phyloP scores from a whole-genome alignment of 2,113 vertebrate species.

The rabbit (Oryctolagus cuniculus) region DNA sequence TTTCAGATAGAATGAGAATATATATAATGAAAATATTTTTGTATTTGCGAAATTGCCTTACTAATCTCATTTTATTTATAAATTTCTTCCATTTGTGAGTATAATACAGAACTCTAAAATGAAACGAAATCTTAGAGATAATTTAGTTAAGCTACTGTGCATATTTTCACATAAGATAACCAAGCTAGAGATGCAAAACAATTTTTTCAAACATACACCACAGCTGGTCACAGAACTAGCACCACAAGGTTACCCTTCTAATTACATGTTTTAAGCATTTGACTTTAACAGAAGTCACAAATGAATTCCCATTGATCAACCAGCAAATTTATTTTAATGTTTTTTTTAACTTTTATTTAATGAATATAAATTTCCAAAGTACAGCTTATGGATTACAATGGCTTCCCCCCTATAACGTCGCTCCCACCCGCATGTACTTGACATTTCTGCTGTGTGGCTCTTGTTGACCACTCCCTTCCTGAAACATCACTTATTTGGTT shows the following conservation, averaged over 20 bases:
- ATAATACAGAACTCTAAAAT: not conserved
- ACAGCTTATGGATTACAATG: too few species aligned
- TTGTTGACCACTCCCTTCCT: not conserved
- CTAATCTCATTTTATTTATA: not conserved
- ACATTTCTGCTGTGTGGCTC: not conserved
- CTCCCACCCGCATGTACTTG: too few species aligned
- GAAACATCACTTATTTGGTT: not conserved
- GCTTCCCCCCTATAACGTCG: too few species aligned
- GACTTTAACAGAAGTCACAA: not conserved
- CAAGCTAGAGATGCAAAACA: not conserved
- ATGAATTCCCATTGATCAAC: not conserved
- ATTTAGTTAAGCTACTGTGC: not conserved
- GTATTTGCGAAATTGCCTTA: slow-evolving; percentile 35
- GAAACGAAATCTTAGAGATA: not conserved
- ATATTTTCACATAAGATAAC: slow-evolving; percentile 23
- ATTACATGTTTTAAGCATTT: not conserved
- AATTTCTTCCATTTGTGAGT: not conserved
- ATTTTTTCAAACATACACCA: not conserved
- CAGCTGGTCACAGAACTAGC: not conserved
- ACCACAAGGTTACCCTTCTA: not conserved
- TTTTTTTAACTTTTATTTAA: too few species aligned
- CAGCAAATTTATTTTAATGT: not conserved
- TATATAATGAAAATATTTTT: not conserved
- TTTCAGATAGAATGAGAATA: slow-evolving; percentile 54
- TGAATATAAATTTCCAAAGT: too few species aligned